A percentile compares a stretch with the other conserved stretches of the same genome.
Conservation (phyloP, 1,140 invertebrate species). For the Panagrolaimus sp. region DNA sequence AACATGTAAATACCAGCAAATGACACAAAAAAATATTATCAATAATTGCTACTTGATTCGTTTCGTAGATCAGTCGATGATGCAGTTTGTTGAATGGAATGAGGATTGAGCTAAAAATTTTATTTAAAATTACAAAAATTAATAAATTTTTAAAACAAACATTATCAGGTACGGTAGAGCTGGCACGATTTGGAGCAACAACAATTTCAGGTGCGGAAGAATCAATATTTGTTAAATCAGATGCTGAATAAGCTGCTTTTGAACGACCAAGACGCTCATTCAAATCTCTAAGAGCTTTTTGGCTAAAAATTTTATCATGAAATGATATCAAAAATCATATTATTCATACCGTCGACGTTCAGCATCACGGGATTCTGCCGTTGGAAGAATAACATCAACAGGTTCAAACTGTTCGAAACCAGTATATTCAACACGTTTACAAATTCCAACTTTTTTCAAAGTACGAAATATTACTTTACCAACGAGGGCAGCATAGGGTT, state of each 20-base stretch:
- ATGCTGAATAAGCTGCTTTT: background rate
- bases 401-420: conserved; percentile 33
- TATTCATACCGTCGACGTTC: conserved; percentile 26
- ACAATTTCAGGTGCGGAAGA: background rate
- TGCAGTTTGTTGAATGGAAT: too few species aligned
- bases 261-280: conserved; percentile 31
- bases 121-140: too few species aligned
- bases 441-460: conserved; percentile 28
- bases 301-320: background rate
- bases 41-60: too few species aligned
- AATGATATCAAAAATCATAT: too few species aligned
- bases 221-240: background rate
- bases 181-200: background rate
- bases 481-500: conserved; percentile 28
- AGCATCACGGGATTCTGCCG: conserved; percentile 25
- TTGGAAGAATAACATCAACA: conserved; percentile 26
- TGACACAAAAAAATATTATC: too few species aligned
- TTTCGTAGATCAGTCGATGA: too few species aligned
- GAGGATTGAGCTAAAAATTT: too few species aligned
- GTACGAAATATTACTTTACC: conserved; percentile 29
- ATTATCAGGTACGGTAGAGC: too few species aligned
- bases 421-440: conserved; percentile 35
- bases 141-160: too few species aligned
- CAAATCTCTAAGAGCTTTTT: conserved; percentile 39
- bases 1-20: too few species aligned